Base-by-base conservation (phyloP, 2,797 vertebrate species). In the Vireo griseus region DNA sequence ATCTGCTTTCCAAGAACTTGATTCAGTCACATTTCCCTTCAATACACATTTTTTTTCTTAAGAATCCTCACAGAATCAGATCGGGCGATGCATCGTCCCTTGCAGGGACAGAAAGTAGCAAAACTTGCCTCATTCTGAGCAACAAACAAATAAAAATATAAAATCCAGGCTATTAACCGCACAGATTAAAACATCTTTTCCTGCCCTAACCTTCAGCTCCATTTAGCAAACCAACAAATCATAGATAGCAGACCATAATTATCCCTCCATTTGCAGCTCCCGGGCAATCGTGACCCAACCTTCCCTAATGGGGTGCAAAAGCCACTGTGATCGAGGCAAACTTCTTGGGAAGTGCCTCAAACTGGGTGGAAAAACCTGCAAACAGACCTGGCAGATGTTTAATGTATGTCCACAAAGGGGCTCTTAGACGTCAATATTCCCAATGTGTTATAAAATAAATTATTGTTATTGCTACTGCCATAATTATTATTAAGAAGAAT, bases 141-240 rank as follows among this genome's bases (percentile, higher is more conserved):
- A 87, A 67, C 4, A 35, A 35, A 89, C 31, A 5, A 89, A 68
- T 52, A 79, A 76, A 92, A 84, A 29, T 17, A 2, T 71, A 73
- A 79, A 62, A 55, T 15, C 54, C 40, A 50, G 11, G 25, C 65
- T 71, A n/a, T 83, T 87, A 80, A 87, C 45, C 13, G 24, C 9
- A 31, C 13, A 88, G 55, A 81, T 92, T 86, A 92, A 93, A 93
- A 92, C 69, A 79, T 20, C 40, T 94, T 81, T 84, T 88, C 62
- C 66, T 88, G 51, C 37, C 51, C 51, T 92, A 68, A 62, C 65
- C 68, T 51, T 81, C 82, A 75, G 6, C 37, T 90, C 47, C 55
- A 75, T 42, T 95, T 81, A 88, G 47, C 55, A 93, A 72, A 50
- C 39, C 65, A 93, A 90, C 42, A 91, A 95, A 93, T 88, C 58